Conservation (phyloP, 2,888 invertebrate genomes). For the Sericinus montela region DNA sequence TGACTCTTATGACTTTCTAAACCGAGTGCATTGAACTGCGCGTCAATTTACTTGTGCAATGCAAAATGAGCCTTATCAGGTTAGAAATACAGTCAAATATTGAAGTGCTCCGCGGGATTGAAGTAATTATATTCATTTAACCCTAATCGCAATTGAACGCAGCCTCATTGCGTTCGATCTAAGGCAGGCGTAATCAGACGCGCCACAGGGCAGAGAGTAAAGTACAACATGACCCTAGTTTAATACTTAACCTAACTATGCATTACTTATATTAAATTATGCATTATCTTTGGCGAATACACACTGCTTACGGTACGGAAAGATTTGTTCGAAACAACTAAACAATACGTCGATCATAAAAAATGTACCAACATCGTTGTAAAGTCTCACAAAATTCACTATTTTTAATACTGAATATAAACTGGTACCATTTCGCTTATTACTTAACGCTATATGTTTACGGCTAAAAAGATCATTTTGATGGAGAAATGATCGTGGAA, state of each 20-base stretch:
- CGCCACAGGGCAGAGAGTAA: conserved; percentile 25
- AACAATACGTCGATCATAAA: conserved; percentile 39
- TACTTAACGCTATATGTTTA: conserved; percentile 41
- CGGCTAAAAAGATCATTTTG: conserved; percentile 39
- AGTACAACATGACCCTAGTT: conserved; percentile 23
- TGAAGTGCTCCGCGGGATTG: background rate
- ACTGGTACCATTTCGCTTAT: conserved; percentile 61
- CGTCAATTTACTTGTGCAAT: background rate
- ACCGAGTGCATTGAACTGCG: background rate
- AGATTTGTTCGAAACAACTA: conserved; percentile 40
- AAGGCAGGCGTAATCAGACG: conserved; percentile 3
- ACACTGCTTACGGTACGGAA: conserved; percentile 69
- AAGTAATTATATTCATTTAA: too few species aligned
- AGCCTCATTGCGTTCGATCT: background rate
- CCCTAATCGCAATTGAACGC: background rate
- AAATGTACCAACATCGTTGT: conserved; percentile 70
- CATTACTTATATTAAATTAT: conserved; percentile 63
- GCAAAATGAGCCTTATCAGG: background rate
- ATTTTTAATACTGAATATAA: conserved; percentile 68
- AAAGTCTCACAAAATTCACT: conserved; percentile 70
- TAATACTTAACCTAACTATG: conserved; percentile 43
- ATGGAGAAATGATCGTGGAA: conserved; percentile 35
- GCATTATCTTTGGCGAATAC: conserved; percentile 78
- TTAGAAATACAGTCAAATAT: background rate
- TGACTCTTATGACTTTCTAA: background rate